Evolutionary conservation across 2,113 vertebrate species (phyloP), one percentile per base, ranked within the genome.

Genomic region (Mola mola): DNA sequence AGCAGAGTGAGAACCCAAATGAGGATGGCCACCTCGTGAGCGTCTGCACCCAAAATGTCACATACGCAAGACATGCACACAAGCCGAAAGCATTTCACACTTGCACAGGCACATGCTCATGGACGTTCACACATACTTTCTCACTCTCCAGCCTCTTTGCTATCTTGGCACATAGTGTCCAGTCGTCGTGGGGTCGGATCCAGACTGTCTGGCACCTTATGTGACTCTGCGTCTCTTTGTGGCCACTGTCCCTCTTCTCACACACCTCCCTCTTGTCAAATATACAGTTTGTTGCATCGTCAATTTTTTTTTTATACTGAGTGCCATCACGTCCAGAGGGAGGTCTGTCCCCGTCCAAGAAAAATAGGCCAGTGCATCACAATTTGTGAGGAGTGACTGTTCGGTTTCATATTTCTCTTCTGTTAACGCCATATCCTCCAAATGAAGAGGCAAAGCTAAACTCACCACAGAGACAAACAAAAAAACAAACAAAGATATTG

Each of bases 161-260:
- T 58, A 22, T 78, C 29, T 55, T 42, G 61, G 68, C 74, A 81
- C 76, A 44, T 66, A 62, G 61, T 17, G 24, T 79, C 46, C 65
- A 55, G 48, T 66, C 29, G 6, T 15, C 78, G 49, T 55, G 38
- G 36, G n/a, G 58, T 13, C 44, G 69, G 52, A 53, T 74, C 62
- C 87, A 85, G 79, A 83, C 84, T 65, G 73, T 87, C 80, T 83
- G 82, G 84, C 75, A 74, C 80, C 75, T 61, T 43, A 6, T 17
- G 60, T 61, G 19, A 46, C 10, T 69, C 31, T 47, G 41, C n/a
- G 17, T 61, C 13, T 34, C 62, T 81, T 34, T 51, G 29, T 47
- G 15, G 43, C 34, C 0, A 25, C 58, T 29, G 41, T 67, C 61
- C 31, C 73, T n/a, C n/a, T n/a, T n/a, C n/a, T n/a, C n/a, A n/a